phyloP scores from a whole-genome alignment of 1,140 invertebrate species.

The Tetraneura akinire region DNA sequence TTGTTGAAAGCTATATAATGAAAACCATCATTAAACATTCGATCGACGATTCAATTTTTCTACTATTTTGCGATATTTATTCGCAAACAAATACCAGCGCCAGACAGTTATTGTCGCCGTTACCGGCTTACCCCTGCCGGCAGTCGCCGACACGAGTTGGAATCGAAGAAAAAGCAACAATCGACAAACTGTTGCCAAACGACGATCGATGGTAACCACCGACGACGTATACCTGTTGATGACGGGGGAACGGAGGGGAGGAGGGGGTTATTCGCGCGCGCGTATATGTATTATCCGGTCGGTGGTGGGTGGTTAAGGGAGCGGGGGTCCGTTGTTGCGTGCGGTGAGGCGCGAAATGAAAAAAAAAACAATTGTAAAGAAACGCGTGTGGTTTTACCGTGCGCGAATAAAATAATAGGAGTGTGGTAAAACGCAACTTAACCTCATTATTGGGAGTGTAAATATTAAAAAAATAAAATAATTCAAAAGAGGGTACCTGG shows the following conservation, averaged over 20 bases:
- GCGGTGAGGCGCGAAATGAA: not conserved
- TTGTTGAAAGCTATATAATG: too few species aligned
- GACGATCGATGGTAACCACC: conserved; percentile 12
- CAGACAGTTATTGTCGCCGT: too few species aligned
- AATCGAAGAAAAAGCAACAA: conserved; percentile 34
- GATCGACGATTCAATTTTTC: too few species aligned
- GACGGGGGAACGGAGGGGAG: not conserved
- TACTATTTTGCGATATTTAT: too few species aligned
- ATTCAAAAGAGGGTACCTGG: not conserved
- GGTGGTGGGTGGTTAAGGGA: too few species aligned
- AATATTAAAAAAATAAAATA: conserved; percentile 8
- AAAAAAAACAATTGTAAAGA: conserved; percentile 16
- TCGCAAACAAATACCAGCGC: too few species aligned
- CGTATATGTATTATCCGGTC: not conserved
- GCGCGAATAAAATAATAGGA: not conserved
- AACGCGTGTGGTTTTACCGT: not conserved
- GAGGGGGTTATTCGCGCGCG: too few species aligned
- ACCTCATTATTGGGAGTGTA: conserved; percentile 9
- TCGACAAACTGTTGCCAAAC: conserved; percentile 49
- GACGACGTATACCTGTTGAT: conserved; percentile 37
- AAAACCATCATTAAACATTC: too few species aligned
- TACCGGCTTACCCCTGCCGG: too few species aligned
- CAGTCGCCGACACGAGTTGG: too few species aligned
- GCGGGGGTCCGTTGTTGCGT: not conserved
- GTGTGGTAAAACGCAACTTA: not conserved